Conservation (phyloP, 1,140 invertebrate species). For the Trachelipus rathkii region DNA sequence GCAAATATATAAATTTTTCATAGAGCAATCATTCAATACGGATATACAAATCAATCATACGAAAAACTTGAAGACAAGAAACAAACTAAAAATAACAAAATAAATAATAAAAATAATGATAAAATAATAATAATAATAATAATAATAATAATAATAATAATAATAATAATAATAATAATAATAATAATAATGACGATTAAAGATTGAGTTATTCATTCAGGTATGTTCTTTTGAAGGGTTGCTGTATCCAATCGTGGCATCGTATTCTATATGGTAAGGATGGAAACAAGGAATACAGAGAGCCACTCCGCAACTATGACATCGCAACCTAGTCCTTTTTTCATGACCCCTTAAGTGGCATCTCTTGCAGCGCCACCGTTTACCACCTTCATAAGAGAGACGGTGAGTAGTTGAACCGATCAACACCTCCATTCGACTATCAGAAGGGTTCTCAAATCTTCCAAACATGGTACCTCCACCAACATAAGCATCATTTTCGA, state of each 20-base stretch:
- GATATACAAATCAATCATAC: no score
- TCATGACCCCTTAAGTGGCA: slow-evolving; percentile 34
- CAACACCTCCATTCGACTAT: slow-evolving; percentile 25
- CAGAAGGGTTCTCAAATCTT: not conserved
- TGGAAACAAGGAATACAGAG: slow-evolving; percentile 33
- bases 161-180: not conserved
- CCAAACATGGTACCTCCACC: slow-evolving; percentile 21
- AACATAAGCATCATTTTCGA: not conserved
- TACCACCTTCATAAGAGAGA: slow-evolving; percentile 30
- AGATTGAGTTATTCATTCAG: no score
- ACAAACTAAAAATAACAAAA: no score
- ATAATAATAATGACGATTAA: no score
- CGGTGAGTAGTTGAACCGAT: slow-evolving; percentile 25
- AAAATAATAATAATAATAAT: not conserved
- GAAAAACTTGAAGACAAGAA: no score
- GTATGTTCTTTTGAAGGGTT: no score
- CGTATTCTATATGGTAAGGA: slow-evolving; percentile 28
- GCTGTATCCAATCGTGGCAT: not conserved
- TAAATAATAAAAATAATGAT: not conserved
- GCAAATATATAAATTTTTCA: no score
- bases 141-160: not conserved
- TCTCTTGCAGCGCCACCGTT: slow-evolving; percentile 36
- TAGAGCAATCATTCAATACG: no score
- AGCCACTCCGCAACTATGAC: slow-evolving; percentile 35
- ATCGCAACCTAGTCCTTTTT: slow-evolving; percentile 32